A percentile compares a stretch with the other conserved stretches of the same genome.
phyloP scores from a whole-genome alignment of 2,888 invertebrate genomes.

The Athalia cordata region DNA sequence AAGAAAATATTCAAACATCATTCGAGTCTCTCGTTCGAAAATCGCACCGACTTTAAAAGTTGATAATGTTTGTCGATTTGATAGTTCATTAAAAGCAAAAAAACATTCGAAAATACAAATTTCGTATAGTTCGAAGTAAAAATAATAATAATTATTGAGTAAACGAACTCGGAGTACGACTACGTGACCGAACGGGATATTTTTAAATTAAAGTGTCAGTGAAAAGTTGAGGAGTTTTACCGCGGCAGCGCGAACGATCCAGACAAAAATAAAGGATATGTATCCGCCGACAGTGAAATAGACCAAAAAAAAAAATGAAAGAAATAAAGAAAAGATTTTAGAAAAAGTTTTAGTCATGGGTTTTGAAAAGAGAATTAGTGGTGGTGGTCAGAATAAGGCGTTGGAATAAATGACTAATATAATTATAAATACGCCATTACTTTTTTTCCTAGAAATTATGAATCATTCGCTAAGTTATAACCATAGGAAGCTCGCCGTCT shows the following conservation, averaged over 20 bases:
- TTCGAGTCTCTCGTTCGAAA: slow-evolving; percentile 1
- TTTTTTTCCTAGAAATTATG: no score
- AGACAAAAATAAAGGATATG: slow-evolving; percentile 43
- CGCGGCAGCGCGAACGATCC: background rate
- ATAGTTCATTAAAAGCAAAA: no score
- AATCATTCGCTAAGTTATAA: background rate
- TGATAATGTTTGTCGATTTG: background rate
- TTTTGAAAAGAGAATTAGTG: slow-evolving; percentile 2
- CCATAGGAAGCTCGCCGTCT: background rate
- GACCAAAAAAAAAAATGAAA: slow-evolving; percentile 1
- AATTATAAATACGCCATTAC: slow-evolving; percentile 27
- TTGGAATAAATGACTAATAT: slow-evolving; percentile 31
- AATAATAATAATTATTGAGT: slow-evolving; percentile 8
- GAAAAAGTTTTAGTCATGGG: slow-evolving; percentile 37
- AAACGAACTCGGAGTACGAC: background rate
- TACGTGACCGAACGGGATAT: slow-evolving; percentile 44
- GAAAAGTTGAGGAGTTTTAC: slow-evolving; percentile 35
- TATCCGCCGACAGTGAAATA: slow-evolving; percentile 14
- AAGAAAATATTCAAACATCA: background rate
- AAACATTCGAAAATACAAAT: no score
- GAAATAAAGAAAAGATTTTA: slow-evolving; percentile 2
- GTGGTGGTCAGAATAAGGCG: background rate
- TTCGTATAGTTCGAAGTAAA: background rate
- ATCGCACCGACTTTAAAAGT: background rate
- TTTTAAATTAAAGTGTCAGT: slow-evolving; percentile 44